Base-by-base conservation (phyloP, 2,888 invertebrate genomes). In the Campoplex capitator region DNA sequence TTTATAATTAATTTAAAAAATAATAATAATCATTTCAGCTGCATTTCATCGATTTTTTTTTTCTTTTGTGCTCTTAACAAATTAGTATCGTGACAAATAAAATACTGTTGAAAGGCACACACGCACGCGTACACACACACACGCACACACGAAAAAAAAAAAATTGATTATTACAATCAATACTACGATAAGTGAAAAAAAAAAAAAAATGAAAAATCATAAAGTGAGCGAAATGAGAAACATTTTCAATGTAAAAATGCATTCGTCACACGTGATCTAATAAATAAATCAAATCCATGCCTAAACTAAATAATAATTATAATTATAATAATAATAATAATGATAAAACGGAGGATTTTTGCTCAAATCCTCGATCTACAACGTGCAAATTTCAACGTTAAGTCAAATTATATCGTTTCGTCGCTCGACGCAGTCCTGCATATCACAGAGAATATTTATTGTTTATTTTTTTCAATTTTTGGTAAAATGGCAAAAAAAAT, bases 381-480 rank as follows among this genome's bases (percentile, higher is more conserved):
- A 58, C 73, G 68, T 82, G 85, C 84, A 84, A 82, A 81, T 82
- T 68, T 76, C 82, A 77, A 76, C 68, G 74, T 84, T 54, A 23
- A 58, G 73, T 74, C 73, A 35, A 56, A 62, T 65, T 48, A 62
- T 16, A 0, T 23, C 23, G 32, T 51, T 38, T 71, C 70, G 48
- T 42, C 62, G 42, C 45, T 78, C 48, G 71, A 84, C 79, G 58
- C 58, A 74, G 62, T 78, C 81, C 88, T 80, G 85, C 84, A 77
- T 90, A 89, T 90, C 90, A 89, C 90, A 89, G 89, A 78, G 68
- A 84, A 56, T 86, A 81, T 77, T 86, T 80, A 84, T 82, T 78
- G 65, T 86, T 23, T 23, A 23, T 23, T 23, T 84, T 86, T 87
- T 45, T 85, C 80, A 6, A 83, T 86, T 88, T 45, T 85, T 82